Evolutionary conservation across 2,888 invertebrate genomes (phyloP).

Genomic region (Macrophya annulata): DNA sequence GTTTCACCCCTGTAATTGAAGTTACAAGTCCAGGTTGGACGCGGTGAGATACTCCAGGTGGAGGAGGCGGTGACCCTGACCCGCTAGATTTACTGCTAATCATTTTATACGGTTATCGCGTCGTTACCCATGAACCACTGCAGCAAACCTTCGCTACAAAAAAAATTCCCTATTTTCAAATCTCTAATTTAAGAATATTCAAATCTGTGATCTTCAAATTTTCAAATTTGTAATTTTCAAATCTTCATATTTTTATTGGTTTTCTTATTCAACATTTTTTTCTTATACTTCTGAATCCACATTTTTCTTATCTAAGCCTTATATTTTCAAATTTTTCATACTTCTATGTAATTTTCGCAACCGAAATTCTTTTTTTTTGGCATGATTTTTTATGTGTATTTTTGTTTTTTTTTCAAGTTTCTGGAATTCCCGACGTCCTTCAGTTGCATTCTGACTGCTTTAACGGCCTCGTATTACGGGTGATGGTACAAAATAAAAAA

Average conservation of each 20-base stretch:
- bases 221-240: background rate
- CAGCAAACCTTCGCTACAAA: background rate
- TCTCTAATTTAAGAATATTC: background rate
- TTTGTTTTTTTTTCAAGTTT: too few relatives aligned
- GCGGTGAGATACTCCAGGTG: conserved; percentile 75
- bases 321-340: background rate
- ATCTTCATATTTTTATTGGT: too few relatives aligned
- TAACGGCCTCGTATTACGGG: conserved; percentile 37
- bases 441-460: background rate
- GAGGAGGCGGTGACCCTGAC: conserved; percentile 69
- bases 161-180: background rate
- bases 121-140: conserved; percentile 34
- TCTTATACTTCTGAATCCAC: background rate
- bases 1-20: conserved; percentile 49
- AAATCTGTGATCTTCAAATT: background rate
- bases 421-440: background rate
- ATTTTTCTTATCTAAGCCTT: too few relatives aligned
- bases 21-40: conserved; percentile 55
- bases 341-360: background rate
- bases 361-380: background rate
- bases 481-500: background rate
- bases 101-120: conserved; percentile 76
- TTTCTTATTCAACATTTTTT: too few relatives aligned
- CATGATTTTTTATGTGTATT: too few relatives aligned
- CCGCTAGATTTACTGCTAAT: conserved; percentile 78